These are phyloP conservation scores for Zoanthus solanderi DNA, from an alignment of 92 coral and sea anemone species.

Conservation along the genomic window DNA sequence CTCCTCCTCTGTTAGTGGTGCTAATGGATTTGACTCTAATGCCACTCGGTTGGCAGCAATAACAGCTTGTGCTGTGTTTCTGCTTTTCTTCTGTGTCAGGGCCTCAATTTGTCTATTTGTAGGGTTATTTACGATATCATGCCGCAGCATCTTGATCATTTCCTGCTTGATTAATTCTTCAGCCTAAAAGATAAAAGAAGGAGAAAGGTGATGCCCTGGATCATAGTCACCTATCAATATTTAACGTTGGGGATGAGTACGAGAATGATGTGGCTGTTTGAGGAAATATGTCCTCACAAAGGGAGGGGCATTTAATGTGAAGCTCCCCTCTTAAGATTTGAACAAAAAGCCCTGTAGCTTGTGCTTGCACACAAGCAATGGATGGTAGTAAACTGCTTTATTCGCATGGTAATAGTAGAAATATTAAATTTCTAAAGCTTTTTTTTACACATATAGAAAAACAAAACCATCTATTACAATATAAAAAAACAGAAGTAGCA, in stretches of 20 bases:
- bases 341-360: too few relatives aligned
- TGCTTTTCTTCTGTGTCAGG: constrained; percentile 90
- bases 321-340: too few relatives aligned
- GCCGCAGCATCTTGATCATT: constrained; percentile 92
- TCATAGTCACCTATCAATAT: neutral
- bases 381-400: too few relatives aligned
- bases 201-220: neutral
- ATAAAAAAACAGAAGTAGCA: too few relatives aligned
- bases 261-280: too few relatives aligned
- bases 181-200: constrained; percentile 64
- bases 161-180: constrained; percentile 96
- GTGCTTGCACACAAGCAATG: too few relatives aligned
- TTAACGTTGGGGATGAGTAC: neutral
- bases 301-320: too few relatives aligned
- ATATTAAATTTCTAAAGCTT: too few relatives aligned
- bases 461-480: too few relatives aligned
- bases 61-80: constrained; percentile 81
- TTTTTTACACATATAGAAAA: too few relatives aligned
- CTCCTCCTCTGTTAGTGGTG: constrained; percentile 90
- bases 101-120: constrained; percentile 85
- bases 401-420: too few relatives aligned
- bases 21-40: constrained; percentile 81
- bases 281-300: too few relatives aligned
- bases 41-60: constrained; percentile 87
- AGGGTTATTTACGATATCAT: constrained; percentile 90